These are phyloP conservation scores for Caenorhabditis doughertyi DNA, from an alignment of 2,888 invertebrate species.

Conservation along the genomic window DNA sequence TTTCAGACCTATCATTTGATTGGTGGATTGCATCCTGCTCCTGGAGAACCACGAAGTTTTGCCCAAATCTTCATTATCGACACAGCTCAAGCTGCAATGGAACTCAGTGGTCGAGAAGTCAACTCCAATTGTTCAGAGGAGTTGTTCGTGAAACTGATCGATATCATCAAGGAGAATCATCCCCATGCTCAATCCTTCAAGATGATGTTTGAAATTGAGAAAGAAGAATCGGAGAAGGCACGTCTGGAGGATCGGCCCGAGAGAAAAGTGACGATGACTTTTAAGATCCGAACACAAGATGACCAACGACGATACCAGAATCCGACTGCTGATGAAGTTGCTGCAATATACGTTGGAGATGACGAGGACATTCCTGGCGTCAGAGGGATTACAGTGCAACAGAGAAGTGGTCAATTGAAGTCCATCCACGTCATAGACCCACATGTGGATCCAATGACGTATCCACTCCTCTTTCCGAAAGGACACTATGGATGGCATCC, in stretches of 20 bases:
- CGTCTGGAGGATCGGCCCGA: background rate
- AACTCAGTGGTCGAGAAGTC: background rate
- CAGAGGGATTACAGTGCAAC: constrained; percentile 81
- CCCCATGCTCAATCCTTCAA: no score
- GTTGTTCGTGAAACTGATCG: background rate
- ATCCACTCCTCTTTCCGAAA: constrained; percentile 83
- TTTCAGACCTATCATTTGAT: no score
- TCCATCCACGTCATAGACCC: constrained; percentile 79
- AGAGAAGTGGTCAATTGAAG: constrained; percentile 72
- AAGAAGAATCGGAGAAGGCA: background rate
- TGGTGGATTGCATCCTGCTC: background rate
- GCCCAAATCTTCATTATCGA: background rate
- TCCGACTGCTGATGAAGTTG: constrained; percentile 64
- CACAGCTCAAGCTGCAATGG: background rate
- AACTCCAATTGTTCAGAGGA: background rate
- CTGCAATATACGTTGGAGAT: constrained; percentile 69
- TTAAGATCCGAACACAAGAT: background rate
- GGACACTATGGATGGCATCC: constrained; percentile 52
- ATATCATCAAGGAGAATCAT: background rate
- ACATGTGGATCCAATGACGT: constrained; percentile 83
- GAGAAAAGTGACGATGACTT: background rate
- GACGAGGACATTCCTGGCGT: constrained; percentile 57
- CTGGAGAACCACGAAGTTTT: background rate
- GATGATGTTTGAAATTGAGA: no score
- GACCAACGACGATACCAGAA: background rate